Evolutionary conservation across 1,140 invertebrate genomes (phyloP), one percentile per base, ranked within the genome.

Genomic region (Eulimnadia texana): DNA sequence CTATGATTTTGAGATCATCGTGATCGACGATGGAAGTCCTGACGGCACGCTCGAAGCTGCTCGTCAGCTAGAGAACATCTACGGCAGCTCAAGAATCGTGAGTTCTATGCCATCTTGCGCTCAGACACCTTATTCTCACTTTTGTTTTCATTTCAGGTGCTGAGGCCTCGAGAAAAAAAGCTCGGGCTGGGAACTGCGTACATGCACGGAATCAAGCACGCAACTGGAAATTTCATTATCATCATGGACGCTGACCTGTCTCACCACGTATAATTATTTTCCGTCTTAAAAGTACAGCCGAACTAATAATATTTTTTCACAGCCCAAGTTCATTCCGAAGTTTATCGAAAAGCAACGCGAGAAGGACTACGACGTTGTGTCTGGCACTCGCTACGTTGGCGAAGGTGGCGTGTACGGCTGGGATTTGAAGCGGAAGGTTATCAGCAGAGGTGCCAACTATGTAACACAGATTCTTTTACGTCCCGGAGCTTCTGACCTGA

Each of bases 241-340:
- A 92, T 99, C 51, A 98, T 99, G 92, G 97, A 99, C 79, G 93
- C 96, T 57, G 97, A 99, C 79, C 77, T 99, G 61, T 99, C 95
- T 66, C 96, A 99, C 78, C 96, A 99, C 79, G 91, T 94, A 80
- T 80, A 79, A 75, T 55, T 60, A 16, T 61, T 58, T 0, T 24
- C 58, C 1, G 51, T 47, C 52, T 20, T 10, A 42, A 60, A 50
- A 50, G 23, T n/a, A 9, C 20, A 3, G 20, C 52, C n/a, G 25
- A 20, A 50, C n/a, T n/a, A n/a, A 29, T 19, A 1, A 42, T 58
- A 55, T 62, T 62, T 49, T 62, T 65, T 66, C 68, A 25, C 72
- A 96, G 91, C 97, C 96, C 10, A 98, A 99, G 78, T 98, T 95
- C 70, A 99, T 99, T 73, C 85, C 89, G 27, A 74, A 94, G 72